A percentile compares a stretch with the other conserved stretches of the same genome.
These are phyloP conservation scores for Anabacerthia variegaticeps DNA, from an alignment of 2,797 vertebrate genomes.

Conservation along the genomic window DNA sequence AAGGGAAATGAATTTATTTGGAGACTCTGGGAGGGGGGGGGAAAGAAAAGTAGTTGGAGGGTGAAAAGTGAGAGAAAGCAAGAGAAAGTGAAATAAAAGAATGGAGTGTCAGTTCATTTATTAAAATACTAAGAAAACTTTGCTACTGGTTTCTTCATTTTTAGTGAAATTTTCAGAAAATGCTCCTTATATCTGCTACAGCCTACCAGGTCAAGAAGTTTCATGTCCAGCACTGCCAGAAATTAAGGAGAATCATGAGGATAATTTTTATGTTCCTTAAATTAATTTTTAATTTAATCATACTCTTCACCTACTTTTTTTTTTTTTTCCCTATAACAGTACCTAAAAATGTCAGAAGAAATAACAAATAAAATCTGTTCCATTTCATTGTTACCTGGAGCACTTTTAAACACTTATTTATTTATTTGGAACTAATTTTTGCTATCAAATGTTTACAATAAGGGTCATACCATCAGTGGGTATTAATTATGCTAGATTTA, in stretches of 20 bases:
- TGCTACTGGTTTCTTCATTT: not conserved
- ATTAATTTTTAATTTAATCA: constrained; percentile 3
- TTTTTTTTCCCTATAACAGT: not conserved
- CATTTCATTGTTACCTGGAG: not conserved
- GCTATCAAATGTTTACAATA: constrained; percentile 2
- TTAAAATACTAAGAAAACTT: not conserved
- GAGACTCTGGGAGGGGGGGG: not conserved
- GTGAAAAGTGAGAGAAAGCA: not conserved
- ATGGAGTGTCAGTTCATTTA: not conserved
- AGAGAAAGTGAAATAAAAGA: not conserved
- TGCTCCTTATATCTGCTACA: not conserved
- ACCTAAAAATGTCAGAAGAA: not conserved
- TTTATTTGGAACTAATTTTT: constrained; percentile 32
- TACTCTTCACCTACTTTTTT: not conserved
- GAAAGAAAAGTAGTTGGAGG: not conserved
- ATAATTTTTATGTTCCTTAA: not conserved
- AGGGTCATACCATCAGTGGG: not conserved
- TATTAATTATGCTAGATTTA: not conserved
- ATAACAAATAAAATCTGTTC: not conserved
- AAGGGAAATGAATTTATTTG: constrained; percentile 11
- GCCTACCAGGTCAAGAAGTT: not conserved
- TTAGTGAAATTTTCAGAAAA: not conserved
- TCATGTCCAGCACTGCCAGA: not conserved
- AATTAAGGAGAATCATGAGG: not conserved
- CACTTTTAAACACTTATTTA: not conserved